Base-by-base conservation (phyloP, 2,888 invertebrate species). In the Tenthredo scrophulariae region DNA sequence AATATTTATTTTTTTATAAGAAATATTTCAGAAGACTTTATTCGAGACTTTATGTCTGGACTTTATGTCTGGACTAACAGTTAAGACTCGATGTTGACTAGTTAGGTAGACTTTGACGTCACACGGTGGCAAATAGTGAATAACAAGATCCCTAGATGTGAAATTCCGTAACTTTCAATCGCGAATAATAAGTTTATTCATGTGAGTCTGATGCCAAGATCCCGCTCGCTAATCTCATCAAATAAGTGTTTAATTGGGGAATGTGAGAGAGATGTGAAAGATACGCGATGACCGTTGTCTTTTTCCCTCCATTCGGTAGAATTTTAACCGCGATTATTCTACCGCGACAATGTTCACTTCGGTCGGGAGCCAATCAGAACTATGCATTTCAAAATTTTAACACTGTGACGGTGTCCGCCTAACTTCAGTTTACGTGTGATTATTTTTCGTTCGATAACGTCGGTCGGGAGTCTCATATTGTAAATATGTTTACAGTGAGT, bases 71-170 rank as follows among this genome's bases (percentile, higher is more conserved):
- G 33, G 15, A 29, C 26, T 15, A 33, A 9, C 26, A 22, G 13
- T 74, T 74, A 1, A 1, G 72, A 74, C 37, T 15, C 15, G 10
- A 74, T 74, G 10, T 43, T 74, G 72, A 74, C 72, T 74, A 74
- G 72, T 43, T 43, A 43, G 72, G 72, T 74, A 37, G n/a, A 37
- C 37, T 29, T 18, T 22, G 37, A 33, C 18, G 15, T 4, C 22
- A 13, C 62, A 13, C 0, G 62, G 9, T 62, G 22, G 26, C 13
- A 29, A 33, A 18, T 2, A 22, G 72, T n/a, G 43, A n/a, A 9
- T 22, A 22, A 9, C 10, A 74, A 43, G 6, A 40, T 74, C 72
- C 22, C 72, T 13, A 40, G 72, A 43, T 74, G 5, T 43, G 43
- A 43, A 43, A 74, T 74, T 26, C 26, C 18, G 22, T 26, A 10